Base-by-base conservation (phyloP, 2,888 invertebrate genomes). In the Cataglyphis altisquamis region DNA sequence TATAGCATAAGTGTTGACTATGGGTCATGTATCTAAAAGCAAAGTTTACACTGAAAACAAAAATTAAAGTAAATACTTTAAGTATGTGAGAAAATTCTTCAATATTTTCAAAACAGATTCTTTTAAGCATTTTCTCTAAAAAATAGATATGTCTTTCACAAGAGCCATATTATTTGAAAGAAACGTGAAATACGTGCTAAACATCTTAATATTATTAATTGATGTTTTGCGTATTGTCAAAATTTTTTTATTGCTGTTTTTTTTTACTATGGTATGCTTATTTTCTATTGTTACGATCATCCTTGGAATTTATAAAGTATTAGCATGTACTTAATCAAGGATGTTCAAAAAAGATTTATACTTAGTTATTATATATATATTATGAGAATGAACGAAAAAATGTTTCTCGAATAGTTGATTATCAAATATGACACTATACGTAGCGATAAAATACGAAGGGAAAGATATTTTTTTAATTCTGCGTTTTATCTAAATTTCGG, bases 301-400 rank as follows among this genome's bases (percentile, higher is more conserved):
- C 73, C 55, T 88, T 88, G 73, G 63, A 80, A 85, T 80, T 85
- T 70, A 52, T n/a, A n/a, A 84, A 84, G 72, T 85, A 75, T 75
- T 62, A 64, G 32, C 25, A 52, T 62, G 83, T 88, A 89, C 77
- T 89, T 89, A 86, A 80, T 81, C 82, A 89, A 83, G 84, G 66
- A 85, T 48, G 12, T 32, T 63, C 48, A 55, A 52, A n/a, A 74
- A 29, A 67, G 29, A 67, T 60, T 78, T 72, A 41, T 39, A 25
- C 45, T 70, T 73, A 75, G 21, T 68, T 60, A 57, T 77, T 72
- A 48, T 15, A 36, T 36, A 60, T n/a, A 63, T 64, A 55, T 29
- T n/a, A 36, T 6, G 55, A 10, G 39, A 68, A 66, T 64, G 15
- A 2, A 55, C 25, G 48, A 3, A 10, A 9, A 68, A 55, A 25